Evolutionary conservation across 2,113 vertebrate species (phyloP).

Genomic region (Forbesichthys agassizii): DNA sequence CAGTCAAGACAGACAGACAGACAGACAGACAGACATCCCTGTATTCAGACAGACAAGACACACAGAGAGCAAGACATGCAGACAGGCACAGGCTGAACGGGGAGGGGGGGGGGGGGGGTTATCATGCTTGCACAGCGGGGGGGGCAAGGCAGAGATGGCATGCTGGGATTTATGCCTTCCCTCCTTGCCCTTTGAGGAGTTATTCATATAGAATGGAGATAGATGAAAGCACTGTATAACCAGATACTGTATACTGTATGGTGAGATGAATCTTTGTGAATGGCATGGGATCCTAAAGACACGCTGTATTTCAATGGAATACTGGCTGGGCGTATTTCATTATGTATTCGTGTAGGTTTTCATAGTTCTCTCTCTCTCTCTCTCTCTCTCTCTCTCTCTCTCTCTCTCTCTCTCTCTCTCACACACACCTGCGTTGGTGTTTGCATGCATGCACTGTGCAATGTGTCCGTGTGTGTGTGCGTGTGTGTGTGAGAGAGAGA

Average conservation of each 20-base stretch:
- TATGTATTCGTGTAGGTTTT: not conserved
- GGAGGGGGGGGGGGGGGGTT: slow-evolving; percentile 52
- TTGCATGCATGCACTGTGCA: not conserved
- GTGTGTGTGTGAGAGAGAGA: not conserved
- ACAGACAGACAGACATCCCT: slow-evolving; percentile 4
- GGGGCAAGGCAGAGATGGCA: slow-evolving; percentile 58
- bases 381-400: slow-evolving; percentile 2
- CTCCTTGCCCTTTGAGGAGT: not conserved
- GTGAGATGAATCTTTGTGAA: no score
- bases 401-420: not conserved
- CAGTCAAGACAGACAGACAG: slow-evolving; percentile 6
- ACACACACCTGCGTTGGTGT: not conserved
- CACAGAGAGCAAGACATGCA: slow-evolving; percentile 19
- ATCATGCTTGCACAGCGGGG: slow-evolving; percentile 74
- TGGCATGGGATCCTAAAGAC: no score
- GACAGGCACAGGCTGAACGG: not conserved
- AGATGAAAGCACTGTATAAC: no score
- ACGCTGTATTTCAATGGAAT: no score
- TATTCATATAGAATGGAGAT: no score
- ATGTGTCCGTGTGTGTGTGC: not conserved
- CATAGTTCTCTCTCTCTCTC: not conserved
- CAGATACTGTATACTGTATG: no score
- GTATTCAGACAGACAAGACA: not conserved
- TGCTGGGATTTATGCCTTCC: slow-evolving; percentile 60
- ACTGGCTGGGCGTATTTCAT: slow-evolving; percentile 2